Evolutionary conservation across 1,140 invertebrate species (phyloP), one percentile per base, ranked within the genome.

Genomic region (Platorchestia sp.): DNA sequence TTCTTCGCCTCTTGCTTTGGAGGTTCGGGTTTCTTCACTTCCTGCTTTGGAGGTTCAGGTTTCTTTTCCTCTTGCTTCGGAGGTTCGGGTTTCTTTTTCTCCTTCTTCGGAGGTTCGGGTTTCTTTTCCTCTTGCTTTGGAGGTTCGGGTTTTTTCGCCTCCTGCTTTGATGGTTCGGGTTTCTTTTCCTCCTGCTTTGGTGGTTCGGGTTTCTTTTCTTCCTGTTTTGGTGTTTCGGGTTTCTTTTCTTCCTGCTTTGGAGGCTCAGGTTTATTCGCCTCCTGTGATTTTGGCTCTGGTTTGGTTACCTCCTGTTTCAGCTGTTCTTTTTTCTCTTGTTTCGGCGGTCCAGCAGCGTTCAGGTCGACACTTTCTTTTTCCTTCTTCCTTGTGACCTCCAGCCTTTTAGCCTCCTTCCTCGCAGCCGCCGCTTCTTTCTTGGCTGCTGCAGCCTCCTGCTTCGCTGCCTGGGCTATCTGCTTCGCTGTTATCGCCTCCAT

Each of bases 361-460:
- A 22, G 27, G 59, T 89, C 87, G 41, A 42, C 36, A 0, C 27
- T 41, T 89, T 44, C 87, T 41, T 89, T 89, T 10, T 89, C 87
- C 41, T 93, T 93, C 91, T 93, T 93, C 45, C 40, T 93, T 44
- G 22, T 27, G 3, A 36, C 44, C 44, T 90, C 87, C 10, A 43
- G 87, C 44, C 27, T 90, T 41, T 90, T 90, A 0, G 91, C 91
- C 45, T 93, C 91, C 44, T 93, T 93, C 40, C 91, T 93, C 7
- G 91, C 91, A 7, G 91, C 91, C 19, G 91, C 91, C 27, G 91
- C 91, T 45, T 93, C 91, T 47, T 93, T 93, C 91, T 93, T 93
- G 0, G 91, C 91, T 44, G 91, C 91, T 6, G 45, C 45, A 0
- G 91, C 91, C 40, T 93, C 91, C 40, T 93, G 91, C 45, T 93